phyloP scores from a whole-genome alignment of 2,888 invertebrate species.

The Trissolcus brochymenae region DNA sequence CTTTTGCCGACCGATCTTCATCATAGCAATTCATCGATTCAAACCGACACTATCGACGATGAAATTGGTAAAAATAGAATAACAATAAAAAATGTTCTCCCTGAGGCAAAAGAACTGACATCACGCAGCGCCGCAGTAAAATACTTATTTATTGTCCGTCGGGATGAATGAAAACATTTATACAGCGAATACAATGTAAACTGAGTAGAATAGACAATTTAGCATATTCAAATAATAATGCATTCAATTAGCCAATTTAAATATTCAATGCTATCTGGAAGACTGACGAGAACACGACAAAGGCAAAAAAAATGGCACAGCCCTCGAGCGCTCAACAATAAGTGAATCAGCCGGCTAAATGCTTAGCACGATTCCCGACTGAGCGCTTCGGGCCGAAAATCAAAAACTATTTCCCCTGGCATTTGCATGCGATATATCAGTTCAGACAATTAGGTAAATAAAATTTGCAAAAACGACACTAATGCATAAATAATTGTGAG shows the following conservation, averaged over 20 bases:
- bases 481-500: constrained; percentile 29
- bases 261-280: constrained; percentile 44
- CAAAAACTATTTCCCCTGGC: constrained; percentile 16
- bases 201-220: constrained; percentile 26
- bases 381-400: constrained; percentile 43
- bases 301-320: constrained; percentile 44
- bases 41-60: too few relatives aligned
- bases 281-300: constrained; percentile 43
- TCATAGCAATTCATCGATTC: too few relatives aligned
- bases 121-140: constrained; percentile 3
- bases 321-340: constrained; percentile 37
- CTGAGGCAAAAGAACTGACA: not conserved
- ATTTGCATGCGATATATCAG: constrained; percentile 48
- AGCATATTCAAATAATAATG: constrained; percentile 52
- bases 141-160: constrained; percentile 23
- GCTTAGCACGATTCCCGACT: constrained; percentile 38
- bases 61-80: not conserved
- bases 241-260: constrained; percentile 53
- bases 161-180: constrained; percentile 33
- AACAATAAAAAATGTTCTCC: not conserved
- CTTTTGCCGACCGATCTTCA: too few relatives aligned
- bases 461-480: constrained; percentile 16
- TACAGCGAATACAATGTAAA: constrained; percentile 28
- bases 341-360: constrained; percentile 42
- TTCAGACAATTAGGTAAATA: constrained; percentile 40